A percentile compares a stretch with the other conserved stretches of the same genome.
Evolutionary conservation across 2,797 vertebrate species (phyloP).

Genomic region (Neoniphon sammara): DNA sequence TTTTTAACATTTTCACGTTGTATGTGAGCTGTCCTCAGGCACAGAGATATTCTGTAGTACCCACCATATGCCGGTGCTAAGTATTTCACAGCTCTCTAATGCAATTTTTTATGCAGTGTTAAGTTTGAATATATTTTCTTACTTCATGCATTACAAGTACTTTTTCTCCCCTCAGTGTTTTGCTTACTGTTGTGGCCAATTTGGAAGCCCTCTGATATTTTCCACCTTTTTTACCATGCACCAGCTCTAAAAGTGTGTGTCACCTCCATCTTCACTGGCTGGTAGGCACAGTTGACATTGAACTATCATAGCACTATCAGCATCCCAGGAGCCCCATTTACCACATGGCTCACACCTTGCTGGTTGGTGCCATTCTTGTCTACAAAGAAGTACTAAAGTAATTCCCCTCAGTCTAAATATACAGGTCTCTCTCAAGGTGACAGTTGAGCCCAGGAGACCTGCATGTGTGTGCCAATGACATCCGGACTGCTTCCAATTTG

Average conservation of each 20-base stretch:
- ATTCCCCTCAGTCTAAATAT: conserved; percentile 76
- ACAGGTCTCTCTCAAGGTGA: conserved; percentile 50
- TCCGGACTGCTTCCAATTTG: conserved; percentile 43
- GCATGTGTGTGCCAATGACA: conserved; percentile 67
- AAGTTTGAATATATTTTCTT: too few species aligned
- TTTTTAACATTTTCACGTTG: neutral
- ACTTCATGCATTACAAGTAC: too few species aligned
- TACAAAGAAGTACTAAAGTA: conserved; percentile 46
- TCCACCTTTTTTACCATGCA: neutral
- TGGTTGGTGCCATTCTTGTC: conserved; percentile 19
- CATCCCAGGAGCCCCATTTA: conserved; percentile 66
- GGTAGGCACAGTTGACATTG: conserved; percentile 12
- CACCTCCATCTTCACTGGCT: conserved; percentile 7
- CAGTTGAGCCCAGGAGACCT: conserved; percentile 50
- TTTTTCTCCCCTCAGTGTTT: too few species aligned
- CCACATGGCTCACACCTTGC: conserved; percentile 43
- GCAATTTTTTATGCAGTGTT: too few species aligned
- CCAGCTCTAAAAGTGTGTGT: conserved; percentile 8
- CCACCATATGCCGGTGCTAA: too few species aligned
- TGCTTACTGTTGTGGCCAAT: too few species aligned
- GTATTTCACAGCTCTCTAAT: too few species aligned
- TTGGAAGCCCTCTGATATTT: too few species aligned
- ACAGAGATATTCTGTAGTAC: neutral
- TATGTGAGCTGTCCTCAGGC: neutral
- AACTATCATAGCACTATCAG: conserved; percentile 39